Conservation (phyloP, 2,113 vertebrate species). For the Microcebus lehilahytsara region DNA sequence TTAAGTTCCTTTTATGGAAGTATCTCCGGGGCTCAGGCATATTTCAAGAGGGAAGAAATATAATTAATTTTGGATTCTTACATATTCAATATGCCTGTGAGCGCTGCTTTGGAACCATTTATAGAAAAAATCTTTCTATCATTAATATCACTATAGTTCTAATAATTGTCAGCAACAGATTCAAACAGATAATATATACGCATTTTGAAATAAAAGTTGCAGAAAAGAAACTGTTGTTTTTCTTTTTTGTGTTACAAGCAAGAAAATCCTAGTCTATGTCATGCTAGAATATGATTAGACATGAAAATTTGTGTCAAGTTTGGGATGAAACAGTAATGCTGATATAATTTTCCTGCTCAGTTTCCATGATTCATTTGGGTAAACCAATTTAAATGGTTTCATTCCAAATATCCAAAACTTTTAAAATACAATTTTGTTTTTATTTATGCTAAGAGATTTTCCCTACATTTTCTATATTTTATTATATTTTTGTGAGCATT, state of each 20-base stretch:
- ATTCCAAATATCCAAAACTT: background rate
- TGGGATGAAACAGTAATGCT: background rate
- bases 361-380: background rate
- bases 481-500: background rate
- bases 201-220: background rate
- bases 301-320: background rate
- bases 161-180: background rate
- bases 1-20: constrained; percentile 46
- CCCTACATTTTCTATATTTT: background rate
- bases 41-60: constrained; percentile 53
- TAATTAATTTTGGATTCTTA: constrained; percentile 65
- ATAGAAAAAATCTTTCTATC: background rate
- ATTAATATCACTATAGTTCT: background rate
- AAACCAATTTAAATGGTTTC: background rate
- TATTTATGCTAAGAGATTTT: background rate
- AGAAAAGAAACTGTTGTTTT: background rate
- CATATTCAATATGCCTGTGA: constrained; percentile 54
- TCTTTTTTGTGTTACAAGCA: background rate
- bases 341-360: background rate
- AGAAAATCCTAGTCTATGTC: background rate
- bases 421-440: background rate
- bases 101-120: constrained; percentile 7
- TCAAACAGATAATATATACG: background rate
- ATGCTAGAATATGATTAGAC: background rate
- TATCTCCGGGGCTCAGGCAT: constrained; percentile 51